Evolutionary conservation across 2,888 invertebrate species (phyloP), one percentile per base, ranked within the genome.

Genomic region (Caenorhabditis sp.): DNA sequence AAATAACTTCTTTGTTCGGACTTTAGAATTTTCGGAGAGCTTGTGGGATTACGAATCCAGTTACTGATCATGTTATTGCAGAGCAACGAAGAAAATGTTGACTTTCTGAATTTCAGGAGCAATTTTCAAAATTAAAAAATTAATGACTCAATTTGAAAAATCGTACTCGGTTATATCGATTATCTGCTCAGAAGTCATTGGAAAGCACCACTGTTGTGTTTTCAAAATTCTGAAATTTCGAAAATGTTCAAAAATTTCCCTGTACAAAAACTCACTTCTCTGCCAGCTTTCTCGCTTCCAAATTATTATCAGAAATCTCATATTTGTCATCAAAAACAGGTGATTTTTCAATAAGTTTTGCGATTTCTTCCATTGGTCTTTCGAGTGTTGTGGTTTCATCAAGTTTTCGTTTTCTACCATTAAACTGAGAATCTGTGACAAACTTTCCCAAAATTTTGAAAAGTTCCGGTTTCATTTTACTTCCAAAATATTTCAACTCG

Each of bases 401-500:
- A 31, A 23, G 31, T 1, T n/a, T 58, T 49, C 50, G 21, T 51
- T 57, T 61, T 58, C 63, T 54, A 53, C 51, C 49, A 6, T 53
- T 58, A n/a, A 77, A 74, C 36, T 81, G 76, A 31, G 77, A 76
- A 62, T 82, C 78, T 58, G 77, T 75, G 69, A 71, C 64, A 62
- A 81, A 84, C 43, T 77, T 70, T 8, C 68, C 62, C 26, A 65
- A 55, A 23, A 83, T 76, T 57, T 82, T 76, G 58, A 70, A 83
- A 17, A 83, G 58, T n/a, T 67, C 67, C 6, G 69, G 31, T 10
- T 64, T 62, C n/a, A 76, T 64, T 62, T 59, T 57, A 8, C 69
- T 10, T 4, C 77, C 77, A 53, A 24, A 75, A 37, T 21, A 26
- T 19, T 12, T 14, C n/a, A 57, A 59, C 43, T 82, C 82, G 49